These are phyloP conservation scores for Nomada fucata DNA, from an alignment of 2,888 invertebrate species.

Conservation along the genomic window DNA sequence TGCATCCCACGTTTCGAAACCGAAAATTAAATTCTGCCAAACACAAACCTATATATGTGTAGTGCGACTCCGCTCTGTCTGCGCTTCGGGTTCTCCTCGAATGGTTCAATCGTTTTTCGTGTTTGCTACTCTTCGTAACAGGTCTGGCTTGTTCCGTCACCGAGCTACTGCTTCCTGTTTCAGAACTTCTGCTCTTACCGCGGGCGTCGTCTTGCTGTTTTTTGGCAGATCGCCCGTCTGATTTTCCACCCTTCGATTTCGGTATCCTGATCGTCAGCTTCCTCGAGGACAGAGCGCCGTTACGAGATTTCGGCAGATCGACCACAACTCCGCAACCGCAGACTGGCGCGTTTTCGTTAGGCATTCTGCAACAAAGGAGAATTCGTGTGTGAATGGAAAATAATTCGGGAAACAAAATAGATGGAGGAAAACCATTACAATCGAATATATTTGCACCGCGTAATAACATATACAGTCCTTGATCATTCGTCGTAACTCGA, in stretches of 20 bases:
- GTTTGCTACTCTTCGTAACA: conserved; percentile 72
- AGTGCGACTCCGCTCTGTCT: conserved; percentile 81
- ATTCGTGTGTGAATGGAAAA: too few relatives aligned
- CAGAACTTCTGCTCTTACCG: conserved; percentile 71
- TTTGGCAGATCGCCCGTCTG: conserved; percentile 72
- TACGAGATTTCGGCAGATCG: conserved; percentile 76
- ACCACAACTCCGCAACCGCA: conserved; percentile 79
- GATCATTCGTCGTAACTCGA: too few relatives aligned
- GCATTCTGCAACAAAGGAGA: conserved; percentile 73
- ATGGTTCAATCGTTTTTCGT: conserved; percentile 77
- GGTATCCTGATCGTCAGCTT: conserved; percentile 75
- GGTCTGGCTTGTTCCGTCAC: conserved; percentile 73
- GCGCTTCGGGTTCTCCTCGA: conserved; percentile 81
- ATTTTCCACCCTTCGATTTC: conserved; percentile 72
- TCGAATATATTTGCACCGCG: too few relatives aligned
- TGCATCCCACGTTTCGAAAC: too few relatives aligned
- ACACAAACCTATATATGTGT: conserved; percentile 81
- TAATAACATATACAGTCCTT: too few relatives aligned
- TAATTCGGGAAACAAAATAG: too few relatives aligned
- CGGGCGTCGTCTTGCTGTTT: conserved; percentile 69
- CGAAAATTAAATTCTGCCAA: not conserved
- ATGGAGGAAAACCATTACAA: too few relatives aligned
- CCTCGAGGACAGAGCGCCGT: conserved; percentile 70
- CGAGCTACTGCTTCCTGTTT: conserved; percentile 77
- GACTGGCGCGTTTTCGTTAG: conserved; percentile 79